These are phyloP conservation scores for Chaetodon auriga DNA, from an alignment of 2,113 vertebrate species.

Conservation along the genomic window DNA sequence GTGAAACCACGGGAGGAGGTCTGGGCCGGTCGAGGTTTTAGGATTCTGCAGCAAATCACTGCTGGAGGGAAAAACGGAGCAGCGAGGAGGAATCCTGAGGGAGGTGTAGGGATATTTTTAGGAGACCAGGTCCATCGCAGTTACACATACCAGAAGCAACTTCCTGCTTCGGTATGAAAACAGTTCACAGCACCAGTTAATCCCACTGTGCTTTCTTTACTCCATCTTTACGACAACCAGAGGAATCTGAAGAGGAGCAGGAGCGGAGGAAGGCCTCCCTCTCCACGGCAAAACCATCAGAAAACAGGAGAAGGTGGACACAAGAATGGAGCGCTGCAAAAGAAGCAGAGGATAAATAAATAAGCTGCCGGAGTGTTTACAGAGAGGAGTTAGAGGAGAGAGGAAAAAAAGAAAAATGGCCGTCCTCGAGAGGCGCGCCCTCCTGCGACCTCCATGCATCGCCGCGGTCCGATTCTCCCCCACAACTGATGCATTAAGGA, in stretches of 20 bases:
- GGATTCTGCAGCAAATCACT: slow-evolving; percentile 41
- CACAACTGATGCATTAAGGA: slow-evolving; percentile 76
- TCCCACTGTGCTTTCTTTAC: background rate
- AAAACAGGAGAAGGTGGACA: slow-evolving; percentile 28
- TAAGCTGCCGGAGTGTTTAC: slow-evolving; percentile 54
- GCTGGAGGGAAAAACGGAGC: slow-evolving; percentile 24
- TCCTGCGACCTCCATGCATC: slow-evolving; percentile 73
- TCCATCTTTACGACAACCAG: background rate
- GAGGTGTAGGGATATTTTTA: slow-evolving; percentile 39
- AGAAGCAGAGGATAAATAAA: slow-evolving; percentile 61
- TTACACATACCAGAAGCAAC: slow-evolving; percentile 24
- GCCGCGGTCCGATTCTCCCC: slow-evolving; percentile 65
- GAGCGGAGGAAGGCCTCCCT: background rate
- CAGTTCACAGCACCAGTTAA: background rate
- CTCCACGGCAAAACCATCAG: background rate
- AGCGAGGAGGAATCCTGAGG: slow-evolving; percentile 15
- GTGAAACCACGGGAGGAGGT: background rate
- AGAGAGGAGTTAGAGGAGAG: slow-evolving; percentile 10
- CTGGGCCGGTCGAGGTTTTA: background rate
- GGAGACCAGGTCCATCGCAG: slow-evolving; percentile 23
- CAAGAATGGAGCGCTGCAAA: slow-evolving; percentile 18
- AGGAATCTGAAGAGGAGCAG: background rate
- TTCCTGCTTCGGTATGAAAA: slow-evolving; percentile 17
- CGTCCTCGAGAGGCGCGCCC: slow-evolving; percentile 72
- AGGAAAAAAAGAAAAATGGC: slow-evolving; percentile 20